Percentiles rank a stretch among this genome's conserved stretches.
These are phyloP conservation scores for Clarias magur DNA, from an alignment of 2,113 vertebrate species.

Conservation along the genomic window DNA sequence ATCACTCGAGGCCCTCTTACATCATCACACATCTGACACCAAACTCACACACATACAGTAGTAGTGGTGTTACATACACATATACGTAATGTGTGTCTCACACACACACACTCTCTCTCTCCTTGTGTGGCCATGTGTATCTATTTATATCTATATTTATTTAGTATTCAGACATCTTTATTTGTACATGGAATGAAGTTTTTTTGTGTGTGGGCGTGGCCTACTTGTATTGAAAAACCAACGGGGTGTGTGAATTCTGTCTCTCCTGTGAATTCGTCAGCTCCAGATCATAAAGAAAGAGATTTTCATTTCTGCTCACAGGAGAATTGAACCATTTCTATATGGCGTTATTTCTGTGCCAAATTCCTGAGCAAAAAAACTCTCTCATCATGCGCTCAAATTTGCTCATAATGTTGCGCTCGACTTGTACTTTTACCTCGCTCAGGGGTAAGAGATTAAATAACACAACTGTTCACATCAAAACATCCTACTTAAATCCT, in stretches of 20 bases:
- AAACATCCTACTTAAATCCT: no score
- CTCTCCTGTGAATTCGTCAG: not conserved
- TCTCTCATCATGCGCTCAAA: no score
- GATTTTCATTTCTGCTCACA: not conserved
- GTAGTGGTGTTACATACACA: not conserved
- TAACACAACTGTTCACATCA: no score
- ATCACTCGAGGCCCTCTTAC: not conserved
- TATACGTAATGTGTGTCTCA: not conserved
- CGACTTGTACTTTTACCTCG: no score
- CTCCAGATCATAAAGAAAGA: not conserved
- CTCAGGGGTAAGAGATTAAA: no score
- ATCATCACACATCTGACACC: constrained; percentile 21
- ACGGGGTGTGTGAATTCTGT: not conserved
- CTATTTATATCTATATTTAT: not conserved
- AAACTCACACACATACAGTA: not conserved
- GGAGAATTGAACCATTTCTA: not conserved
- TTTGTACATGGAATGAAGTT: not conserved
- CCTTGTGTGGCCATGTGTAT: not conserved
- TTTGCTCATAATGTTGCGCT: no score
- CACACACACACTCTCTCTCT: not conserved
- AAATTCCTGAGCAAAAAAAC: no score
- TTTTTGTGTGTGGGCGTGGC: not conserved
- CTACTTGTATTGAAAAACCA: not conserved
- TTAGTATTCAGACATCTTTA: not conserved
- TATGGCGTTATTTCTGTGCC: no score